Conservation (phyloP, 2,113 vertebrate species). For the Nothoprocta pentlandii region DNA sequence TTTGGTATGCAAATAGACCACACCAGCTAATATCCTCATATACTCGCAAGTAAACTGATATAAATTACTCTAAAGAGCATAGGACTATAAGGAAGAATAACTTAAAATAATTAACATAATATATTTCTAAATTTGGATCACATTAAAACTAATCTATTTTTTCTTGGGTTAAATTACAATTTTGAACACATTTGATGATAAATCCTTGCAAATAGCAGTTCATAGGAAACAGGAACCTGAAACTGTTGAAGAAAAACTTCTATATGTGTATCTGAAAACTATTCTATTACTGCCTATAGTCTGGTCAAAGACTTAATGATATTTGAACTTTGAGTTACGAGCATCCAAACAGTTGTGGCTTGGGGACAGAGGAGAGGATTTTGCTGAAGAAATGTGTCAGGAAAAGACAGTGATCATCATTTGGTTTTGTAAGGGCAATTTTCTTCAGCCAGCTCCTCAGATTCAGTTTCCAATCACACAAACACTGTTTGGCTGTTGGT, state of each 20-base stretch:
- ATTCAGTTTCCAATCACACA: conserved; percentile 14
- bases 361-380: neutral
- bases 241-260: neutral
- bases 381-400: neutral
- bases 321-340: neutral
- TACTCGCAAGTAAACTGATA: neutral
- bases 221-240: neutral
- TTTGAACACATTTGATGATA: neutral
- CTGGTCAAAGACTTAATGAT: neutral
- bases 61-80: neutral
- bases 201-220: neutral
- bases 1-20: neutral
- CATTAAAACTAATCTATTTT: neutral
- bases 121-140: neutral
- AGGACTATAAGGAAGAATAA: neutral
- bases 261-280: neutral
- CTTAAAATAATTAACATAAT: neutral
- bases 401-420: neutral
- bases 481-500: neutral
- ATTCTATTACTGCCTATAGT: neutral
- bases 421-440: neutral
- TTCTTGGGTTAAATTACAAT: neutral
- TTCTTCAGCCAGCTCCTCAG: neutral
- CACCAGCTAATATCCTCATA: neutral
- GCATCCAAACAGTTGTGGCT: neutral